These are phyloP conservation scores for Sylvilagus floridanus DNA, from an alignment of 2,797 vertebrate genomes.

Conservation along the genomic window DNA sequence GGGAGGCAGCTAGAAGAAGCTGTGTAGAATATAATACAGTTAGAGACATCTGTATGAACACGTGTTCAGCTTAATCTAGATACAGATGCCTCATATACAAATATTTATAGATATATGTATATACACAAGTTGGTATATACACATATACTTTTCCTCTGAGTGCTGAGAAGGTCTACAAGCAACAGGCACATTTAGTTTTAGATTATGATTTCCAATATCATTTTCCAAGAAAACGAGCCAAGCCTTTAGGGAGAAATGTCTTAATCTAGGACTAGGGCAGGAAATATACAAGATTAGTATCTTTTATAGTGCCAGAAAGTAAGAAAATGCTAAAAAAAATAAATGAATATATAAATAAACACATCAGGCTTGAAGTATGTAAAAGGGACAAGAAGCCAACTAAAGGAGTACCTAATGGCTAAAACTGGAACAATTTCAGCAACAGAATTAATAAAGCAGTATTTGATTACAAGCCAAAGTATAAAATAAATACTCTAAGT, in stretches of 20 bases:
- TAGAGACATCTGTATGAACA: conserved; percentile 1
- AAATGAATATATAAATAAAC: neutral
- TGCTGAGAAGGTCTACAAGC: neutral
- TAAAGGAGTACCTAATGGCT: neutral
- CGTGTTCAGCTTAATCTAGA: neutral
- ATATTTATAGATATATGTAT: neutral
- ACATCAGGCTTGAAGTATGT: neutral
- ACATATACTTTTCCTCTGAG: neutral
- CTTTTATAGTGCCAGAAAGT: neutral
- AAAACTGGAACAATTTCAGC: conserved; percentile 11
- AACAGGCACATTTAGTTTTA: neutral
- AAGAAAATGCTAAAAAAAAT: neutral
- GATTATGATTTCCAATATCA: neutral
- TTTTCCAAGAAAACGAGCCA: neutral
- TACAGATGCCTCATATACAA: neutral
- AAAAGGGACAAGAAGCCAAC: neutral
- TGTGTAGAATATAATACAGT: neutral
- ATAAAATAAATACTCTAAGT: conserved; percentile 49
- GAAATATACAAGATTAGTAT: conserved; percentile 17
- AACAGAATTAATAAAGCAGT: conserved; percentile 39
- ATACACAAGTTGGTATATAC: neutral
- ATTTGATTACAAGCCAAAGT: conserved; percentile 37
- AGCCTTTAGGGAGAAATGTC: neutral
- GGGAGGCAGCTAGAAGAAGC: neutral
- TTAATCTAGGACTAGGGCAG: neutral